These are phyloP conservation scores for Pycnomerus fuliginosus DNA, from an alignment of 2,888 invertebrate species.

Conservation along the genomic window DNA sequence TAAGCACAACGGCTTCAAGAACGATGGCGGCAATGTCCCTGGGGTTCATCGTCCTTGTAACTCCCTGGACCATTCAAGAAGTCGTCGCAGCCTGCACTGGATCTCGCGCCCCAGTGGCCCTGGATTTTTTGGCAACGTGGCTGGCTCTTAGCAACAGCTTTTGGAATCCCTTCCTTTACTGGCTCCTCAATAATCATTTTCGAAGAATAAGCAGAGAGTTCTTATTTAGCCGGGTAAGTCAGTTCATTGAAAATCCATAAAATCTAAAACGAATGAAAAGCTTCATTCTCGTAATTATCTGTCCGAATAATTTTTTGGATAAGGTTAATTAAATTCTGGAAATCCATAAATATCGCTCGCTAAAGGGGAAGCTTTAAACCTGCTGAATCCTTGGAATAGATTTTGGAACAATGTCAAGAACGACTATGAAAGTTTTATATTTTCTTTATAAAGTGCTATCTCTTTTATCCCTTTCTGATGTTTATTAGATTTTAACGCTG, in stretches of 20 bases:
- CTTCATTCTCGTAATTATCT: no score
- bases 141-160: slow-evolving; percentile 84
- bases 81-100: slow-evolving; percentile 88
- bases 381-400: slow-evolving; percentile 3
- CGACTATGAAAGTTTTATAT: slow-evolving; percentile 25
- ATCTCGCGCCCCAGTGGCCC: slow-evolving; percentile 74
- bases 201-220: slow-evolving; percentile 76
- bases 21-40: slow-evolving; percentile 92
- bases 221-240: slow-evolving; percentile 70
- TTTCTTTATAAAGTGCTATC: slow-evolving; percentile 26
- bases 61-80: slow-evolving; percentile 89
- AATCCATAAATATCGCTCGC: no score
- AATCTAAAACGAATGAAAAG: no score
- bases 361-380: no score
- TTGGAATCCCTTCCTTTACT: slow-evolving; percentile 88
- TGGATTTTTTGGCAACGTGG: slow-evolving; percentile 87
- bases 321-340: no score
- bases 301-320: neutral
- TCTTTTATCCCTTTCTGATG: slow-evolving; percentile 16
- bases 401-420: slow-evolving; percentile 25
- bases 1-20: slow-evolving; percentile 78
- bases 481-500: slow-evolving; percentile 26
- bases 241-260: slow-evolving; percentile 5
- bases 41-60: slow-evolving; percentile 88
- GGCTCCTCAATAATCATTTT: slow-evolving; percentile 84